Conservation (phyloP, 2,888 invertebrate species). For the Ornithoptera priamus region DNA sequence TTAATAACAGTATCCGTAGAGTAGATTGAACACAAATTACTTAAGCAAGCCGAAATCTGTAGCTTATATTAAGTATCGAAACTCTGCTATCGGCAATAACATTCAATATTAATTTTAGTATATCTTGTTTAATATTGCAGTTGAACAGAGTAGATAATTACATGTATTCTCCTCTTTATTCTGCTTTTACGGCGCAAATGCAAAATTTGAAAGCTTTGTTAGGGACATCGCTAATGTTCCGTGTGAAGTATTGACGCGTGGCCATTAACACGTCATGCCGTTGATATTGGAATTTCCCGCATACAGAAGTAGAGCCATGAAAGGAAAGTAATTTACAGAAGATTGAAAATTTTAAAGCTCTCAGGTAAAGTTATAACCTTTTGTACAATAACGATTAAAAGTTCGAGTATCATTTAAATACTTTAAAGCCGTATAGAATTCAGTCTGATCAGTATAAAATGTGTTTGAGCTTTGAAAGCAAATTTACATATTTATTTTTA, state of each 20-base stretch:
- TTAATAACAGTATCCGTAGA: neutral
- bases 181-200: neutral
- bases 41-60: neutral
- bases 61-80: neutral
- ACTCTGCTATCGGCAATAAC: too few species aligned
- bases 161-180: neutral
- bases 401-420: too few species aligned
- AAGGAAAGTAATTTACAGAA: neutral
- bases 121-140: neutral
- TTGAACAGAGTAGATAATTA: neutral
- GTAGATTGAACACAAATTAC: neutral
- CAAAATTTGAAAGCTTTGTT: neutral
- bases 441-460: too few species aligned
- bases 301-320: neutral
- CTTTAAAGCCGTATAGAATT: too few species aligned
- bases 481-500: too few species aligned
- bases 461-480: too few species aligned
- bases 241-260: conserved; percentile 15
- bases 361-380: neutral
- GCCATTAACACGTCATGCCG: conserved; percentile 15
- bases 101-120: too few species aligned
- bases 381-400: too few species aligned
- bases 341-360: neutral
- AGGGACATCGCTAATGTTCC: conserved; percentile 3
- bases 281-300: conserved; percentile 10